Percentiles rank a stretch among this genome's conserved stretches.
phyloP scores from a whole-genome alignment of 2,888 invertebrate species.

The Acanthoscelides obtectus region DNA sequence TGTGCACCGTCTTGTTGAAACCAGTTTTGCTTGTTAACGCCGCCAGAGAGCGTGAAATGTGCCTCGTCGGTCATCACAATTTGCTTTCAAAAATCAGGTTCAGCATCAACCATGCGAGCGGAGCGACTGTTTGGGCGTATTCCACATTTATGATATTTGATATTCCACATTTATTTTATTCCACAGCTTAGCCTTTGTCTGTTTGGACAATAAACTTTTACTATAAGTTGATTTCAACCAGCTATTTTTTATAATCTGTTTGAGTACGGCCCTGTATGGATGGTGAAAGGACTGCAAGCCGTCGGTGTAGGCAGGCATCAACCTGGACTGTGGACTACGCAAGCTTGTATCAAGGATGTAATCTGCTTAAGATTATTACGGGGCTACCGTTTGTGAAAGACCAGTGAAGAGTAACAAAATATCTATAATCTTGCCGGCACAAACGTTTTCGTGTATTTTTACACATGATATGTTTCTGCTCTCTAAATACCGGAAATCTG shows the following conservation, averaged over 20 bases:
- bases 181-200: no score
- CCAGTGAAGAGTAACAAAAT: constrained; percentile 43
- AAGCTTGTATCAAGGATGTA: constrained; percentile 36
- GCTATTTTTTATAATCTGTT: constrained; percentile 21
- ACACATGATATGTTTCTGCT: constrained; percentile 18
- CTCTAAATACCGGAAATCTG: neutral
- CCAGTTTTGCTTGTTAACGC: no score
- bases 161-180: no score
- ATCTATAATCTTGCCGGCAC: constrained; percentile 36
- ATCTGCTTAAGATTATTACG: constrained; percentile 47
- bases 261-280: constrained; percentile 26
- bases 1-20: no score
- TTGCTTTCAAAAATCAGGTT: no score
- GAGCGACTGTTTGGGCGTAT: no score
- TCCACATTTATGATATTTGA: no score
- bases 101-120: no score
- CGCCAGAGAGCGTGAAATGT: no score
- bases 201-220: constrained; percentile 14
- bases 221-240: constrained; percentile 9
- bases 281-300: constrained; percentile 33
- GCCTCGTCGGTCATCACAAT: no score
- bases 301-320: constrained; percentile 26
- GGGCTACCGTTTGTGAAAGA: constrained; percentile 41
- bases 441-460: constrained; percentile 21
- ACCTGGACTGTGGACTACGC: constrained; percentile 23